Base-by-base conservation (phyloP, 2,113 vertebrate genomes). In the Eulemur macaco region DNA sequence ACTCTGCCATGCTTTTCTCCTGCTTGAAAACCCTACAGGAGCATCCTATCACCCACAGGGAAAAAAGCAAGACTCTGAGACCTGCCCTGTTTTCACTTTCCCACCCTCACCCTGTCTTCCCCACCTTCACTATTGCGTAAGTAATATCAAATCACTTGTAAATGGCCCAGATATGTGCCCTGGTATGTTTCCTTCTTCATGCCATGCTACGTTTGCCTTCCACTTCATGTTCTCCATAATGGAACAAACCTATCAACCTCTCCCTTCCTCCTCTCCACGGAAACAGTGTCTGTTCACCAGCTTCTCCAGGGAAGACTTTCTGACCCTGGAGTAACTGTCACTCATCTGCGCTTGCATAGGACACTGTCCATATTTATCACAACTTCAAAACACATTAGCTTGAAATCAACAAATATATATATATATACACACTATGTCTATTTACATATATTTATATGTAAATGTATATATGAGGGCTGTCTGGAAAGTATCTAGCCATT, bases 11-110 rank as follows among this genome's bases (percentile, higher is more conserved):
- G 63, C 12, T 6, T 12, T 23, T 23, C 42, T 37, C 1, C 23
- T 81, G 8, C 50, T 14, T 39, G 77, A 29, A 80, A 86, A 80
- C 10, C 5, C 11, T 86, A 50, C 45, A 34, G 8, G 8, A 34
- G 25, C 50, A 25, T 76, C 56, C 69, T 50, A 0, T 23, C 13
- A n/a, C 7, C 27, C 34, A 27, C 5, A 58, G 5, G 42, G 60
- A 77, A 34, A 12, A 12, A 7, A 5, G 13, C 0, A 8, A 5
- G 39, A 3, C 6, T 10, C 21, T 37, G 50, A 7, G 8, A 13
- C 47, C 20, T 37, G 6, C 6, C 13, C 63, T 27, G 8, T 2
- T 42, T 60, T 39, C 31, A 1, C 2, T 23, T 23, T 6, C 29
- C n/a, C 50, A 23, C 31, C 4, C 4, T 45, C 5, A 14, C 6